phyloP scores from a whole-genome alignment of 2,888 invertebrate genomes.

The Microplitis deprimator region DNA sequence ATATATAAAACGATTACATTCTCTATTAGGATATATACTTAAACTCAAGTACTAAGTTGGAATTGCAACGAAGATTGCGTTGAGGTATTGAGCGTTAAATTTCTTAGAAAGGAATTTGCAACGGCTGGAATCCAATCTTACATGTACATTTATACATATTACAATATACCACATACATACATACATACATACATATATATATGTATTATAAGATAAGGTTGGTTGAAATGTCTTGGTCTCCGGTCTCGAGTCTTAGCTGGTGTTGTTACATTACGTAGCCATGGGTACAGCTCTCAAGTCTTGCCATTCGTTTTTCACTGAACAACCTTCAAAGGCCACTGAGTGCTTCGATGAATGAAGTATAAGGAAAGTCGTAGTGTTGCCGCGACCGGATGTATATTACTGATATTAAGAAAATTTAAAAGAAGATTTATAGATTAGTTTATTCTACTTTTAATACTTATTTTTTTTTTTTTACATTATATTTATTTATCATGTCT shows the following conservation, averaged over 20 bases:
- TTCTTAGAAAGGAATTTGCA: conserved; percentile 28
- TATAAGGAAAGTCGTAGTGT: conserved; percentile 62
- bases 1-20: conserved; percentile 16
- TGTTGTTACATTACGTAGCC: conserved; percentile 23
- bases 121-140: background rate
- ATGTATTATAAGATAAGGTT: background rate
- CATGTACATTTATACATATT: background rate
- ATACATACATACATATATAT: background rate
- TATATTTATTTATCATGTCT: background rate
- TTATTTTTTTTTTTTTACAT: background rate
- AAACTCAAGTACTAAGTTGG: background rate
- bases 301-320: conserved; percentile 53
- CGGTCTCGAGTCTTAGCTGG: background rate
- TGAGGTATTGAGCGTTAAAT: conserved; percentile 17
- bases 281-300: conserved; percentile 9
- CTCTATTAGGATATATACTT: conserved; percentile 3
- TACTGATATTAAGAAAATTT: conserved; percentile 20
- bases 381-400: conserved; percentile 62
- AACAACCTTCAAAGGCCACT: conserved; percentile 71
- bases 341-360: conserved; percentile 70
- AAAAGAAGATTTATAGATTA: background rate
- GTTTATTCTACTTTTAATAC: background rate
- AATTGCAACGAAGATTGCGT: conserved; percentile 18
- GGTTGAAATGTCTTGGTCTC: background rate
- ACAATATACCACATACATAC: background rate